These are phyloP conservation scores for Rhopalosiphum maidis DNA, from an alignment of 1,140 invertebrate species.

Conservation along the genomic window DNA sequence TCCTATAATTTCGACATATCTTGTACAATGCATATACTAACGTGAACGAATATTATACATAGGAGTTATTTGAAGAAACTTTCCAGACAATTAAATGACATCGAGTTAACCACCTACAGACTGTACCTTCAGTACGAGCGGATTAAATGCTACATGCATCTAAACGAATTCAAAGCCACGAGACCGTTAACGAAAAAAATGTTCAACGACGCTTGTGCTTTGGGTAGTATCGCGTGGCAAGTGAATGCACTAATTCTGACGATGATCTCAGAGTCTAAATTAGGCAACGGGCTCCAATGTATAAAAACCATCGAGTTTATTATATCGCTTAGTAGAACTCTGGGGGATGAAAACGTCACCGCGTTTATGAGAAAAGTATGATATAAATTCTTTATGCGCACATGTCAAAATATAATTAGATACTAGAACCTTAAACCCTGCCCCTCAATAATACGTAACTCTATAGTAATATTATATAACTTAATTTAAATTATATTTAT, in stretches of 20 bases:
- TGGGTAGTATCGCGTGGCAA: slow-evolving; percentile 24
- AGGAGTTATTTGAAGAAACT: slow-evolving; percentile 4
- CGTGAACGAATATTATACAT: neutral
- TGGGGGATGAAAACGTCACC: neutral
- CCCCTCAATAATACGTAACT: too few relatives aligned
- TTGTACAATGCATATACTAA: neutral
- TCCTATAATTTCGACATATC: neutral
- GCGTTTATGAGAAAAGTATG: slow-evolving; percentile 23
- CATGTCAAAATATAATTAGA: too few relatives aligned
- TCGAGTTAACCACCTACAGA: neutral
- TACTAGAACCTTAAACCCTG: too few relatives aligned
- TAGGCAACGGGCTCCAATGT: neutral
- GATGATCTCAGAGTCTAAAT: slow-evolving; percentile 2
- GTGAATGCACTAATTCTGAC: neutral
- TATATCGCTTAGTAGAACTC: neutral
- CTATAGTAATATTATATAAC: too few relatives aligned
- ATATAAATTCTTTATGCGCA: neutral
- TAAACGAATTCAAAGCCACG: neutral
- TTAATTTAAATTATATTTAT: too few relatives aligned
- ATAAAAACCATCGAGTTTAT: neutral
- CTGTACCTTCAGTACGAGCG: slow-evolving; percentile 22
- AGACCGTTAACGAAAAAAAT: slow-evolving; percentile 1
- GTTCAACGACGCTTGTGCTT: neutral
- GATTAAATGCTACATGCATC: slow-evolving; percentile 14
- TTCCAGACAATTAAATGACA: neutral